Base-by-base conservation (phyloP, 2,113 vertebrate genomes). In the Tinamus guttatus region DNA sequence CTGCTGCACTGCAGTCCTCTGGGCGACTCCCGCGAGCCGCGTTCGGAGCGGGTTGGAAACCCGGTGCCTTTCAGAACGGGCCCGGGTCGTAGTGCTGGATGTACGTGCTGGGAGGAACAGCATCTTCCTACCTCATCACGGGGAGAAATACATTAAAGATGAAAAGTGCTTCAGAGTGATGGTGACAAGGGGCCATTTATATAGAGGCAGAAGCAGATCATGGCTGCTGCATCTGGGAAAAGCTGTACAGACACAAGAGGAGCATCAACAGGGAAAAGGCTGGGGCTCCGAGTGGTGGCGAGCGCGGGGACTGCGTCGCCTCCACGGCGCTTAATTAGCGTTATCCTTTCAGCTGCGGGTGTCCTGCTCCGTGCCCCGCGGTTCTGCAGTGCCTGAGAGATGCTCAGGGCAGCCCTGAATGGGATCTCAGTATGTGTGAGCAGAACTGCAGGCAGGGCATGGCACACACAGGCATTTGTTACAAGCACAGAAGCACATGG, bases 301-400 rank as follows among this genome's bases (percentile, higher is more conserved):
- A 10, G 18, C 56, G 47, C 1, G 5, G 20, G 63, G 49, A 28
- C 20, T 30, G 13, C 15, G 3, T 0, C 64, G 32, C 41, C 77
- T 51, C 63, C 77, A 56, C 28, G 17, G 28, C 32, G 18, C 69
- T 34, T 52, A 59, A 32, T 40, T 41, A 70, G 13, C 2, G 2
- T 13, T 73, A 87, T 81, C 10, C 74, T 78, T 81, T 67, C 62
- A 82, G 40, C 32, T 73, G 52, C 1, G 0, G 78, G 49, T 86
- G 22, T 43, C 15, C 45, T 0, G 0, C 74, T 81, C 43, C 0
- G 0, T 32, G 34, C 13, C 34, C 58, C 89, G 79, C 0, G 0
- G n/a, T 82, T 76, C 52, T 81, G 36, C 34, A 14, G 41, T 41
- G 14, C 30, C 68, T 4, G 34, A 24, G 25, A 56, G 22, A 32